These are phyloP conservation scores for Mesorhabditis belari DNA, from an alignment of 2,888 invertebrate species.

Conservation along the genomic window DNA sequence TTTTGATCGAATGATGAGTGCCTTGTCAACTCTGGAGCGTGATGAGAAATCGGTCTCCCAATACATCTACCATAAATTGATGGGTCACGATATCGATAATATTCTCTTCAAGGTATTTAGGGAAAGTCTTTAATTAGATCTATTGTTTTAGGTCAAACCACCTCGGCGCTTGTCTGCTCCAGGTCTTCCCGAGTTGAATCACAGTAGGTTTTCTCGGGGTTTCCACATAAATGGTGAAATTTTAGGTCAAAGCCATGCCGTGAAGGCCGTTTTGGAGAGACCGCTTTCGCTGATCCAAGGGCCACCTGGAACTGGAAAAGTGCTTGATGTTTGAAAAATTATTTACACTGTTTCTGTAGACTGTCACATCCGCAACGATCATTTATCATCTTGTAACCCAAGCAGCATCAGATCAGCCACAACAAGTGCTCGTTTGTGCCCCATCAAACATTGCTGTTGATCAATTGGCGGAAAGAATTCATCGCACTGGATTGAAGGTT, in stretches of 20 bases:
- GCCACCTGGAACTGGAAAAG: constrained; percentile 38
- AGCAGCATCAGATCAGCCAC: constrained; percentile 54
- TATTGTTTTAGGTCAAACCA: constrained; percentile 8
- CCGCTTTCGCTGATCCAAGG: constrained; percentile 92
- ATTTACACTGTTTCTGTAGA: constrained; percentile 59
- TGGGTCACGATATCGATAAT: constrained; percentile 66
- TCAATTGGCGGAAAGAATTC: constrained; percentile 96
- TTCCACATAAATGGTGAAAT: too few species aligned
- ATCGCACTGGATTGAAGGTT: constrained; percentile 83
- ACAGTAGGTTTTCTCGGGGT: too few species aligned
- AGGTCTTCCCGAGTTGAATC: constrained; percentile 90
- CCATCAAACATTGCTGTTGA: constrained; percentile 99
- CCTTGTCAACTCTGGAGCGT: constrained; percentile 86
- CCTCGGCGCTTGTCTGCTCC: constrained; percentile 81
- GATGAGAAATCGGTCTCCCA: constrained; percentile 93
- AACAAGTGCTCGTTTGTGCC: constrained; percentile 84
- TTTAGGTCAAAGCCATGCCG: constrained; percentile 95
- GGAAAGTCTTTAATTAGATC: not conserved
- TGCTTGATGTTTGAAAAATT: not conserved
- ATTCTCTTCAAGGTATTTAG: constrained; percentile 54
- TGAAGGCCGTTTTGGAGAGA: constrained; percentile 91
- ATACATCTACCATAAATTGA: constrained; percentile 89
- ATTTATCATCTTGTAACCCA: constrained; percentile 94
- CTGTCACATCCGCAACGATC: constrained; percentile 96
- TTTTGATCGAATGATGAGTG: constrained; percentile 72